A percentile compares a stretch with the other conserved stretches of the same genome.
Conservation (phyloP, 2,113 vertebrate genomes). For the Laticauda colubrina region DNA sequence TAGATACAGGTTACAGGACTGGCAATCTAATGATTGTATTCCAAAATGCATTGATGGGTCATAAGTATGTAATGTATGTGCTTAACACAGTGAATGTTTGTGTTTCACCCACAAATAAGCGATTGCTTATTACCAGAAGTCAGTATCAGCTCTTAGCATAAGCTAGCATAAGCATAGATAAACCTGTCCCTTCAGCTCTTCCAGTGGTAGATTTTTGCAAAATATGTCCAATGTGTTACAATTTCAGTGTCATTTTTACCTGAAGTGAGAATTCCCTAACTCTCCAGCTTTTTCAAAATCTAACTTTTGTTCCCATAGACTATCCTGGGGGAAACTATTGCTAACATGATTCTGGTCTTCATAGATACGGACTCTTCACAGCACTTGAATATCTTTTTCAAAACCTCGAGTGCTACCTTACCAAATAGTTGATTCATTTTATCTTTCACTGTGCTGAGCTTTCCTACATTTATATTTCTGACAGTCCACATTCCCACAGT, state of each 20-base stretch:
- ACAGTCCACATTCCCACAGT: neutral
- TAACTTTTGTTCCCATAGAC: neutral
- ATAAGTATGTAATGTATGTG: neutral
- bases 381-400: neutral
- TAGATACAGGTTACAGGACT: neutral
- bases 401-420: neutral
- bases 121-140: neutral
- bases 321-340: neutral
- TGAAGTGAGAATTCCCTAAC: neutral
- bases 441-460: neutral
- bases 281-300: neutral
- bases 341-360: neutral
- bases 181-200: neutral
- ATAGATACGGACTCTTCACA: neutral
- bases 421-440: neutral
- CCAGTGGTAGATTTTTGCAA: neutral
- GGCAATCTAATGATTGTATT: neutral
- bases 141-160: neutral
- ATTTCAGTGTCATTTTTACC: neutral
- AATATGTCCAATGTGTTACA: neutral
- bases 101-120: neutral
- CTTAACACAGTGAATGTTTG: no score
- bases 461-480: neutral
- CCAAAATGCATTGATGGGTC: neutral
- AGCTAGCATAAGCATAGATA: neutral